Evolutionary conservation across 2,113 vertebrate genomes (phyloP), one percentile per base, ranked within the genome.

Genomic region (Silurus glanis): DNA sequence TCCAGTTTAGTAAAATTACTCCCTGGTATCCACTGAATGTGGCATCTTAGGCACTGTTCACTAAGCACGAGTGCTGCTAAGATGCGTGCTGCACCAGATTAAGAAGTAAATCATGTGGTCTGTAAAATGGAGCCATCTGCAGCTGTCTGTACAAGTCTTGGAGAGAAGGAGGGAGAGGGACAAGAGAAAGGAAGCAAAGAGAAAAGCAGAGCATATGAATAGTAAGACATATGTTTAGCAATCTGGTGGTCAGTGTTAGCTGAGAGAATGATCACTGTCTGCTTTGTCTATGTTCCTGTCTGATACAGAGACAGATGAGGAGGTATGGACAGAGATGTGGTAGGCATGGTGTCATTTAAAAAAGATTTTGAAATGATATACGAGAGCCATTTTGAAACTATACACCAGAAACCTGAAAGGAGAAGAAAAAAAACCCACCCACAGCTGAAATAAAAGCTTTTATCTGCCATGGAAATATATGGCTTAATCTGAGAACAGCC

Each of bases 121-220:
- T 56, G 87, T 85, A 87, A 84, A 89, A 87, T 85, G 88, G 91
- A 92, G 93, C 91, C 87, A 89, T 89, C 90, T 91, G 56, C 94
- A 94, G 94, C 93, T 95, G 94, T 94, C 91, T 78, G 0, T 72
- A 91, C 87, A 90, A 86, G 90, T 87, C 89, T 90, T 90, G 88
- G 86, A 90, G 91, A 72, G 83, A 5, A 59, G 82, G n/a, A 87
- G 59, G 82, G 58, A 80, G 64, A 61, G 53, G 25, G 59, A 80
- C 49, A 74, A 83, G 69, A 59, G n/a, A 83, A 19, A 79, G 72
- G 55, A 58, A 67, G 3, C 28, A 80, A 45, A 49, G 85, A 64
- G 61, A 66, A 82, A 51, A 82, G 6, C 47, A 82, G 80, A 79
- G 13, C 59, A 53, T 6, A 51, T 58, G 53, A 88, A 74, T 49